phyloP scores from a whole-genome alignment of 2,113 vertebrate species.

The Sapayoa aenigma region DNA sequence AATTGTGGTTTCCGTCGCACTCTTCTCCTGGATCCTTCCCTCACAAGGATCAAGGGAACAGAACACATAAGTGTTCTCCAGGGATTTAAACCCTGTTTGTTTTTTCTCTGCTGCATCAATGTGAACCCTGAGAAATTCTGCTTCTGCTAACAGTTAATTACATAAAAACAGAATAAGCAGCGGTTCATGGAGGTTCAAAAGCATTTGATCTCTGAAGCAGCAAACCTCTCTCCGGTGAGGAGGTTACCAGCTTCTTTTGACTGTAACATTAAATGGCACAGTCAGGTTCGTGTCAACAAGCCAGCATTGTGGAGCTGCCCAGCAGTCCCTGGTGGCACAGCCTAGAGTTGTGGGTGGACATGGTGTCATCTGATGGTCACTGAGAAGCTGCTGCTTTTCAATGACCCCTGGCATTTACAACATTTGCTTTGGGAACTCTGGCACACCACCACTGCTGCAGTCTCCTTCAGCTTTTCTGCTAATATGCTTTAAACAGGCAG shows the following conservation, averaged over 20 bases:
- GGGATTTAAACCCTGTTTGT: background rate
- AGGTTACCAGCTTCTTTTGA: background rate
- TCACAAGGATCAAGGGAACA: background rate
- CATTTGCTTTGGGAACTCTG: background rate
- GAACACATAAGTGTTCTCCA: background rate
- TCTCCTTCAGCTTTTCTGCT: conserved; percentile 21
- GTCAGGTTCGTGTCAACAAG: background rate
- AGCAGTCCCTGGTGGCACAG: background rate
- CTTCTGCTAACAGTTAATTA: background rate
- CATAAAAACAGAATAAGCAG: background rate
- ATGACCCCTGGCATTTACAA: background rate
- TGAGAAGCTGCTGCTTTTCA: background rate
- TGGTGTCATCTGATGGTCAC: background rate
- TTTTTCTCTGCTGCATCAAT: background rate
- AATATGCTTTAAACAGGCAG: conserved; percentile 76
- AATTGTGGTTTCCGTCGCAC: background rate
- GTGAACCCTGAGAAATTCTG: background rate
- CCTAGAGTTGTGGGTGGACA: background rate
- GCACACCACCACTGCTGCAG: background rate
- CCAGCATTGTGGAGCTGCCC: background rate
- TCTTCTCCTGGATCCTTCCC: background rate
- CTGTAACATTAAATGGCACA: background rate
- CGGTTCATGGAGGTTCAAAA: background rate
- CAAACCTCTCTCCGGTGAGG: background rate
- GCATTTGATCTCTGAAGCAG: background rate